A percentile compares a stretch with the other conserved stretches of the same genome.
These are phyloP conservation scores for Platorchestia sp. DNA, from an alignment of 1,140 invertebrate species.

Conservation along the genomic window DNA sequence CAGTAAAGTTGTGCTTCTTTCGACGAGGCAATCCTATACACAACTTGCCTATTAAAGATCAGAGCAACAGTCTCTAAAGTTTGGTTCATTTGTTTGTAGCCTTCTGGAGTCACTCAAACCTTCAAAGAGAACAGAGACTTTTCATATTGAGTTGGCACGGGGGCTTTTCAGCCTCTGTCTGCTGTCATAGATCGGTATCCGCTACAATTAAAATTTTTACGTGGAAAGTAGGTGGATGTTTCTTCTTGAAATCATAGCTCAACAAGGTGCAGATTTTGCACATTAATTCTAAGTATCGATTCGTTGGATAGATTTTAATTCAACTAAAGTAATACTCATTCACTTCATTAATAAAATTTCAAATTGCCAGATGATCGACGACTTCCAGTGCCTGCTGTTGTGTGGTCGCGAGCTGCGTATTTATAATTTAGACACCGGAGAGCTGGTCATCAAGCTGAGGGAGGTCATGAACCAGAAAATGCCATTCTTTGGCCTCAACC, in stretches of 20 bases:
- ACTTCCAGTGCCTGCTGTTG: constrained; percentile 82
- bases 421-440: constrained; percentile 83
- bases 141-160: not conserved
- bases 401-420: constrained; percentile 84
- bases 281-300: not conserved
- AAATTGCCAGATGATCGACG: constrained; percentile 72
- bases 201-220: no score
- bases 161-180: not conserved
- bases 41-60: not conserved
- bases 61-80: no score
- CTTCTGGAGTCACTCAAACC: not conserved
- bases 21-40: not conserved
- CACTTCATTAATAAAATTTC: not conserved
- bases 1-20: not conserved
- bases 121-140: not conserved
- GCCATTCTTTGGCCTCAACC: constrained; percentile 88
- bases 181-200: not conserved
- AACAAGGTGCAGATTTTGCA: not conserved
- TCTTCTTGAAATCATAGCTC: not conserved
- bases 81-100: not conserved
- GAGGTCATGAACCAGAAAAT: constrained; percentile 93
- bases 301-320: not conserved
- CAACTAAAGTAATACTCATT: not conserved
- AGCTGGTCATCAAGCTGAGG: constrained; percentile 81
- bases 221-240: no score